Conservation (phyloP, 2,888 invertebrate genomes). For the Hydriomena furcata region DNA sequence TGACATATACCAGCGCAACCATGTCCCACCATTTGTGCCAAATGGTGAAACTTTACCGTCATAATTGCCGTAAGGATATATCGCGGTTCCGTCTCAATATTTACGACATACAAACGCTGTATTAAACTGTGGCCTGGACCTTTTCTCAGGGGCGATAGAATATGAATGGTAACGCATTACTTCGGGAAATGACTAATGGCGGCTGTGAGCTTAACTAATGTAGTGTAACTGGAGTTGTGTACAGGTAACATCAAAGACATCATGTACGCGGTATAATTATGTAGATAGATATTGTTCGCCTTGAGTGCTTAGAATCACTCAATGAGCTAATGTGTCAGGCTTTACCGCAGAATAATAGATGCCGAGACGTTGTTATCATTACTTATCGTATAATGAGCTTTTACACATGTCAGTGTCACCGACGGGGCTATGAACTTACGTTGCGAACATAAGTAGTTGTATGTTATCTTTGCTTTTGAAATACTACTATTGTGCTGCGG, state of each 20-base stretch:
- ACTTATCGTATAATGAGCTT: conserved; percentile 1
- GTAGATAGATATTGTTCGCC: conserved; percentile 15
- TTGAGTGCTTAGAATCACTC: conserved; percentile 1
- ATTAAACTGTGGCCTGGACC: conserved; percentile 28
- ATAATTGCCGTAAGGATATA: conserved; percentile 62
- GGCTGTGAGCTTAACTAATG: conserved; percentile 61
- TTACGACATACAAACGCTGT: conserved; percentile 43
- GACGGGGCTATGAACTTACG: background rate
- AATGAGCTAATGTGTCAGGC: conserved; percentile 2
- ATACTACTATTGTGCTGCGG: background rate
- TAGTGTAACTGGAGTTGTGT: conserved; percentile 36
- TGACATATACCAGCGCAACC: conserved; percentile 51
- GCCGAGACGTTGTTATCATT: background rate
- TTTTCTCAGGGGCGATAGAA: conserved; percentile 42
- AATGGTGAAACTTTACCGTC: conserved; percentile 59
- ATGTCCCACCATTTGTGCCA: conserved; percentile 48
- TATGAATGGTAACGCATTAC: conserved; percentile 64
- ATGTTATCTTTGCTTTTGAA: background rate
- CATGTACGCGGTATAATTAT: conserved; percentile 22
- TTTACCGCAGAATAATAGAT: conserved; percentile 1
- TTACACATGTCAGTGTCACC: conserved; percentile 1
- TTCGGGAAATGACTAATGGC: conserved; percentile 59
- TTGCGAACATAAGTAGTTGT: no score
- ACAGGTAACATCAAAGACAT: conserved; percentile 40
- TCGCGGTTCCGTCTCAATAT: conserved; percentile 52